Evolutionary conservation across 2,797 vertebrate species (phyloP), one percentile per base, ranked within the genome.

Genomic region (Leptodactylus fallax): DNA sequence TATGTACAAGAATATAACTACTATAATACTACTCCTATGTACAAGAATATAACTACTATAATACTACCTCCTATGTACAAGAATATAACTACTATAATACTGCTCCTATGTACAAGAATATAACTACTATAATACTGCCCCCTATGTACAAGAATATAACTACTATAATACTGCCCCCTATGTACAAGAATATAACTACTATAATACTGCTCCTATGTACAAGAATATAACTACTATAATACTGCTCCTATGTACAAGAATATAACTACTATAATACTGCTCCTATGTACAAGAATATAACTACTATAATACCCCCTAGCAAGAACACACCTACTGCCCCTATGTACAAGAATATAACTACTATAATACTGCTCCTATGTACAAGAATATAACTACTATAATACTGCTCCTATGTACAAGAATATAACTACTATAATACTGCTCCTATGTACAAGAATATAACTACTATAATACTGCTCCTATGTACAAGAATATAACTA

Each of bases 211-310:
- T 7, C 67, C 67, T 36, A 69, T 69, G 16, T 69, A 69, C 69
- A 72, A 45, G 69, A 72, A 72, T 69, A 72, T 45, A 72, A 72
- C 69, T 72, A 72, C 69, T 72, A 72, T 45, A 72, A 71, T 45
- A 72, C 69, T 69, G 25, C 65, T 8, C 65, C 23, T 45, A 71
- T 71, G 12, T 71, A 36, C 67, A 69, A 27, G 65, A 27, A 69
- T 69, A 27, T 69, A 69, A 69, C 65, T 69, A 69, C 65, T 69
- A 69, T 69, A 69, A 69, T 69, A 69, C 65, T 69, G 65, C 23
- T 12, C 61, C 61, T 69, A 69, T 69, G 23, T 69, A 69, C 65
- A 69, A 27, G 65, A 69, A 69, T 69, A 69, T 69, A 63, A 69
- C 65, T 69, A 69, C 65, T 69, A 69, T 69, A 69, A 69, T 51